Conservation (phyloP, 2,797 vertebrate species). For the Hemibagrus guttatus region DNA sequence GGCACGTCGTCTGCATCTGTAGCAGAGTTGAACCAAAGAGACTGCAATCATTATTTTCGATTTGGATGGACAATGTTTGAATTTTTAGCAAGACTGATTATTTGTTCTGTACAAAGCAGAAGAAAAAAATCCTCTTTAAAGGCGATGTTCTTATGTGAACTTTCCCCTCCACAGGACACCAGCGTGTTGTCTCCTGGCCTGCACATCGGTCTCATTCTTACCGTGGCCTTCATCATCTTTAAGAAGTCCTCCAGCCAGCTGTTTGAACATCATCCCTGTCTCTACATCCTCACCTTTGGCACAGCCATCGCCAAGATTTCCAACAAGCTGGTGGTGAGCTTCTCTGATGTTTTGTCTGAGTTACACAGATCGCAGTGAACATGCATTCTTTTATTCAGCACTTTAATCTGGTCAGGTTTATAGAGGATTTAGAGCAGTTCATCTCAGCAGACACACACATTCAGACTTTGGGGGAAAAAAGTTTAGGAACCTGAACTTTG, state of each 20-base stretch:
- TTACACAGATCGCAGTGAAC: background rate
- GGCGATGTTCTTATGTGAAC: background rate
- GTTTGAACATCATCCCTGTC: constrained; percentile 90
- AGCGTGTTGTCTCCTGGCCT: constrained; percentile 92
- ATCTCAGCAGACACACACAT: background rate
- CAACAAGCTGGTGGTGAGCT: constrained; percentile 92
- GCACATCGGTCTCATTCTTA: constrained; percentile 89
- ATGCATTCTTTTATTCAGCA: background rate
- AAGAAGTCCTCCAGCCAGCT: constrained; percentile 92
- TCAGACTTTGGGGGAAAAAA: too few species aligned
- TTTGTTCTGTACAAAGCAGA: too few species aligned
- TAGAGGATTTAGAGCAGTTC: background rate
- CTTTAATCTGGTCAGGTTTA: background rate
- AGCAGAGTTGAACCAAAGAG: too few species aligned
- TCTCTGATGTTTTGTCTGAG: too few species aligned
- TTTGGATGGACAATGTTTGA: too few species aligned
- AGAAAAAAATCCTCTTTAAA: background rate
- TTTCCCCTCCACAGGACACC: constrained; percentile 81
- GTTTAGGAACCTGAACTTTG: too few species aligned
- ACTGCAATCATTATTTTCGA: too few species aligned
- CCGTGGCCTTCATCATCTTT: constrained; percentile 91
- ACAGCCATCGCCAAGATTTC: constrained; percentile 92
- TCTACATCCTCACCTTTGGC: constrained; percentile 92
- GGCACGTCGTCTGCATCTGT: too few species aligned
- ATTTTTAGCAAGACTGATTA: too few species aligned